phyloP scores from a whole-genome alignment of 2,113 vertebrate genomes.

The Eupsittula cactorum region DNA sequence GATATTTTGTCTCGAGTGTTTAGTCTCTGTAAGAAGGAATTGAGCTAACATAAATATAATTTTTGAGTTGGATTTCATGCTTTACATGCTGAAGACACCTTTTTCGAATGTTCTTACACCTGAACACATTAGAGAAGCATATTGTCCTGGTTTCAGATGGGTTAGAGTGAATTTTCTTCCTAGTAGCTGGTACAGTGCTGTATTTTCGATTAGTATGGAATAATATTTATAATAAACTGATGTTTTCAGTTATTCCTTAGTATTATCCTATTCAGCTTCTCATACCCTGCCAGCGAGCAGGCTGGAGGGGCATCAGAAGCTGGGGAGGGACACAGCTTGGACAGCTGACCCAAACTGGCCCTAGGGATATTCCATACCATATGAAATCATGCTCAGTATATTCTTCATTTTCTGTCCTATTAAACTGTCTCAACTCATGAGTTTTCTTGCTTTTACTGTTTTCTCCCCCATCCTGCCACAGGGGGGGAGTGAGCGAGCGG shows the following conservation, averaged over 20 bases:
- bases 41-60: not conserved
- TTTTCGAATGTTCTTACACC: not conserved
- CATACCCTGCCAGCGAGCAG: not conserved
- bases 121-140: not conserved
- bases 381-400: not conserved
- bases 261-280: not conserved
- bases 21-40: not conserved
- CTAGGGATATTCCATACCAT: not conserved
- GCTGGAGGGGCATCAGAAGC: not conserved
- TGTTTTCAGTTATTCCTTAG: not conserved
- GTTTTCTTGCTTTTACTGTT: not conserved
- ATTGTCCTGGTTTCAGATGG: not conserved
- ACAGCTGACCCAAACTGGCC: not conserved
- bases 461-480: not conserved
- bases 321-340: not conserved
- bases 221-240: not conserved
- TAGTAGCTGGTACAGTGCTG: not conserved
- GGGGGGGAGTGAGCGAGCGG: not conserved
- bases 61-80: not conserved
- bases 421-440: not conserved
- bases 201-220: not conserved
- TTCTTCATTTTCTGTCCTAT: not conserved
- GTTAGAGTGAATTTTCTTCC: not conserved
- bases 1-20: conserved; percentile 27
- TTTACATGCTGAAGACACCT: not conserved